Evolutionary conservation across 2,888 invertebrate genomes (phyloP).

Genomic region (Ectobius pallidus): DNA sequence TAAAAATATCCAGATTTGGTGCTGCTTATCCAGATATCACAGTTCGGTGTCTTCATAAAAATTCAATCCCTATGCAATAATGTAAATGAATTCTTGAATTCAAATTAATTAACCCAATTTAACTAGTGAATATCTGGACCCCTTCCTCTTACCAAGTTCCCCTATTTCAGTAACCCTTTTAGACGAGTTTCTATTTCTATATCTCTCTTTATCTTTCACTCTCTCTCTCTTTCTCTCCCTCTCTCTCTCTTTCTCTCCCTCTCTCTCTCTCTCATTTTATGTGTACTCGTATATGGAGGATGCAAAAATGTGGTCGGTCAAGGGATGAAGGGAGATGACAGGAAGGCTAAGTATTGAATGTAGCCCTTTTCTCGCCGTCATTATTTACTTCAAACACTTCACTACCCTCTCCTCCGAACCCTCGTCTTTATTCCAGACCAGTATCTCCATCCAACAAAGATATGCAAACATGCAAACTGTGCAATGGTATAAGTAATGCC

Average conservation of each 20-base stretch:
- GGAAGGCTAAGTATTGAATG: not conserved
- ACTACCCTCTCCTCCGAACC: not conserved
- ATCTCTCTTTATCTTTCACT: too few species aligned
- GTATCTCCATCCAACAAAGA: too few species aligned
- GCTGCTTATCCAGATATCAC: too few species aligned
- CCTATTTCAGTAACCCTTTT: not conserved
- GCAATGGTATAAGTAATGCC: not conserved
- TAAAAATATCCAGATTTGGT: too few species aligned
- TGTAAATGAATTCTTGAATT: constrained; percentile 31
- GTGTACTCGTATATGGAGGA: not conserved
- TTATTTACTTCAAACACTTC: constrained; percentile 15
- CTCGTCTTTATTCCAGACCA: not conserved
- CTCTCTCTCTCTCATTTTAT: too few species aligned
- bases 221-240: too few species aligned
- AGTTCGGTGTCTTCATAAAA: too few species aligned
- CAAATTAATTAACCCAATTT: constrained; percentile 36
- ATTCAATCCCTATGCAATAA: constrained; percentile 10
- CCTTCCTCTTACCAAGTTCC: constrained; percentile 4
- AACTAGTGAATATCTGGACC: constrained; percentile 6
- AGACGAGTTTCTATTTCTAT: not conserved
- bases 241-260: too few species aligned
- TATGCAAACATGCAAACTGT: not conserved
- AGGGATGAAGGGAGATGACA: constrained; percentile 10
- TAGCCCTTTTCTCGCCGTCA: constrained; percentile 11
- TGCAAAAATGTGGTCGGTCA: not conserved